Percentiles rank a stretch among this genome's conserved stretches.
These are phyloP conservation scores for Elachura formosa DNA, from an alignment of 2,113 vertebrate species.

Conservation along the genomic window DNA sequence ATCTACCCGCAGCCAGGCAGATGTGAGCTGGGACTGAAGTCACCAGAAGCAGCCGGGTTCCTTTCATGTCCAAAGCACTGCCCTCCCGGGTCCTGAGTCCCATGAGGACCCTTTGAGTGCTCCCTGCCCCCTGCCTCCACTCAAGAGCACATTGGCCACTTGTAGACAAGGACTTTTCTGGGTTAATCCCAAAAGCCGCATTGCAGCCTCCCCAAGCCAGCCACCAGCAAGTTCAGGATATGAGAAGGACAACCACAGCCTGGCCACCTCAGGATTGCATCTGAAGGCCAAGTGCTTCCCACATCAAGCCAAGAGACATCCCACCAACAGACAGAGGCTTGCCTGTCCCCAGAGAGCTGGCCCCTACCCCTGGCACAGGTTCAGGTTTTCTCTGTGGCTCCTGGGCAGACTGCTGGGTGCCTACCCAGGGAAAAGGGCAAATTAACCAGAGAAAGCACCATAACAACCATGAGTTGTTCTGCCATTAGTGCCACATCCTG, in stretches of 20 bases:
- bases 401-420: neutral
- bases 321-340: neutral
- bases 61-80: slow-evolving; percentile 17
- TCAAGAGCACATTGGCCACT: neutral
- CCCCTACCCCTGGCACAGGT: neutral
- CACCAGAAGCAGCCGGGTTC: neutral
- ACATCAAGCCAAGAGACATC: neutral
- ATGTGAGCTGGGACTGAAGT: neutral
- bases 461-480: neutral
- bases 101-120: neutral
- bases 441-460: neutral
- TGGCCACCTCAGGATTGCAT: neutral
- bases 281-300: neutral
- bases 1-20: neutral
- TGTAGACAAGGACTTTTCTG: slow-evolving; percentile 9
- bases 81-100: neutral
- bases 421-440: neutral
- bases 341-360: neutral
- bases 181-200: neutral
- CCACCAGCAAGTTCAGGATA: neutral
- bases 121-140: neutral
- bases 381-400: neutral
- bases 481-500: neutral
- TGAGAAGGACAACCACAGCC: neutral
- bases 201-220: neutral